Evolutionary conservation across 1,140 invertebrate genomes (phyloP), one percentile per base, ranked within the genome.

Genomic region (Spodoptera litura): DNA sequence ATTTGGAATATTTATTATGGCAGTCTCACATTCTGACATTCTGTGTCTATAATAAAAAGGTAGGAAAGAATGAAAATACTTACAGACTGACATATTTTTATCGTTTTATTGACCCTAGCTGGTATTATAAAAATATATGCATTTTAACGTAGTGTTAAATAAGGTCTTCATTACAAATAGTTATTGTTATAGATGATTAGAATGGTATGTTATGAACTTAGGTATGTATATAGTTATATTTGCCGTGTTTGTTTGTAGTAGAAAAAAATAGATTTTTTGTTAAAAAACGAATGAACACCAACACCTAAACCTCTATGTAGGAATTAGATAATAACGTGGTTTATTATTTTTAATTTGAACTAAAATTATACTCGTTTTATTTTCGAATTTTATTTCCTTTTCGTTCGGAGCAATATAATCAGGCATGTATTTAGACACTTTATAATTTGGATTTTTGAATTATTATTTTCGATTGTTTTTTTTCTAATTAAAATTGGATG

Each of bases 241-340:
- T 20, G 20, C 20, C 20, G 20, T 31, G 31, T 31, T 31, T 59
- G 11, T 31, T 59, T 31, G 4, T 9, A 35, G 58, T 59, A 59
- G 25, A 31, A 59, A 31, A 31, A 31, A 31, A 4, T 79, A 61
- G 38, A 5, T 78, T 80, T 49, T 78, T 62, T 10, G 49, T n/a
- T 38, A 44, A 73, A 61, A 70, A 61, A 61, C 70, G 74, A 9
- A 74, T 74, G 84, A 71, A 64, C 84, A 90, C 88, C 87, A 90
- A 92, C 87, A 89, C 85, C 86, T 81, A 78, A 86, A 85, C 86
- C 81, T 49, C 68, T 86, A 85, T 83, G 86, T 88, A 88, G 88
- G 88, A 82, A 78, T 89, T 87, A 87, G 85, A 84, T 88, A 85
- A 88, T 85, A 87, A 91, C 88, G 85, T 90, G 75, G 56, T 85